Base-by-base conservation (phyloP, 2,797 vertebrate genomes). In the Gallinago solitaria region DNA sequence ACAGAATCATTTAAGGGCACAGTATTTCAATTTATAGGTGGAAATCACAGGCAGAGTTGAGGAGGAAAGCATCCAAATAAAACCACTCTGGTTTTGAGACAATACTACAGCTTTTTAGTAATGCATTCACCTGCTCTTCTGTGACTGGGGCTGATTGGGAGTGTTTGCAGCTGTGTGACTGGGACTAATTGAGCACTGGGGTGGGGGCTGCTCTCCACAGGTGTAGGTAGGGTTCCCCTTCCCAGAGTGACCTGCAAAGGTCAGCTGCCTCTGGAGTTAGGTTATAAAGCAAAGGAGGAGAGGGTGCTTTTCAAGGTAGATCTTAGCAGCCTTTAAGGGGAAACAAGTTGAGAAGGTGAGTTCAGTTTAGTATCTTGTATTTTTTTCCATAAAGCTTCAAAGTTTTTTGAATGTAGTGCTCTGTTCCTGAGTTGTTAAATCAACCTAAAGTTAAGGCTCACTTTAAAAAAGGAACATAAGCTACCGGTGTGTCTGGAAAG, bases 91-190 rank as follows among this genome's bases (percentile, higher is more conserved):
- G 13, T 19, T 74, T 64, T 68, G 37, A 70, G 11, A 7, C 30
- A 48, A 1, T 27, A 28, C n/a, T 27, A 5, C 8, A 33, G 30
- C 24, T 85, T 68, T 59, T 51, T 12, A 41, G 43, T 14, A 9
- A 12, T 1, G 16, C 0, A 1, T 19, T 80, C 51, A 45, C 48
- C 79, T 71, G 71, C 30, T 78, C 19, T 39, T 11, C 0, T 0
- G 12, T 45, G 61, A 21, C 12, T 12, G 9, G 50, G 21, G n/a
- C 53, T 80, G 27, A 9, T 20, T 24, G 67, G 25, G 68, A 39
- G 64, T 4, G 5, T 12, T 54, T 12, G 12, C 54, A 92, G 73
- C 37, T 92, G 84, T 4, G 60, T 43, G 56, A 39, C 10, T 12
- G 24, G 33, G 18, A 5, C 16, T 30, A 7, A 32, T 23, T 13